phyloP scores from a whole-genome alignment of 2,888 invertebrate species.

The Escarpia spicata region DNA sequence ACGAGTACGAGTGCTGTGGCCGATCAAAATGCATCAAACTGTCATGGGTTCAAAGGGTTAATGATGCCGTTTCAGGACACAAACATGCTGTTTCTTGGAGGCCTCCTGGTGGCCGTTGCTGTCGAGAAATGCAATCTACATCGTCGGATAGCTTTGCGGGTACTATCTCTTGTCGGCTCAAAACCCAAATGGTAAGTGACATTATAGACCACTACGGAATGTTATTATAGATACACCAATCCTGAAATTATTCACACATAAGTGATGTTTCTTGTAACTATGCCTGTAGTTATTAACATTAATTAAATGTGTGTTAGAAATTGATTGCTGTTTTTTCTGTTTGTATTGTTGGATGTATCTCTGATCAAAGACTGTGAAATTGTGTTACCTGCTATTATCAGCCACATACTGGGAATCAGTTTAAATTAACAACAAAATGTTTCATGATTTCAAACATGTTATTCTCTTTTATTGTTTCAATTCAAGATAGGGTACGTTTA shows the following conservation, averaged over 20 bases:
- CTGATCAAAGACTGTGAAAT: background rate
- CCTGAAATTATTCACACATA: background rate
- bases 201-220: background rate
- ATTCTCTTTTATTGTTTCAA: too few species aligned
- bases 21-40: too few species aligned
- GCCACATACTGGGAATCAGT: too few species aligned
- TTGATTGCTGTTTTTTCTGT: background rate
- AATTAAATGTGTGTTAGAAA: background rate
- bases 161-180: conserved; percentile 74
- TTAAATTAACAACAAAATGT: too few species aligned
- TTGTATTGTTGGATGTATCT: background rate
- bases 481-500: too few species aligned
- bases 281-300: background rate
- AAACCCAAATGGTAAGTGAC: conserved; percentile 65
- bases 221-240: background rate
- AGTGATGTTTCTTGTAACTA: background rate
- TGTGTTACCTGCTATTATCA: background rate
- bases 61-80: conserved; percentile 57
- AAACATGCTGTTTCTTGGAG: conserved; percentile 72
- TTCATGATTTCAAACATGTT: too few species aligned
- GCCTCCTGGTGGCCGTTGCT: conserved; percentile 88
- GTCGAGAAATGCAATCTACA: conserved; percentile 91
- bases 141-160: conserved; percentile 84
- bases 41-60: conserved; percentile 27
- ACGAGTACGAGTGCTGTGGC: too few species aligned